Base-by-base conservation (phyloP, 2,113 vertebrate species). In the Seriola quinqueradiata region DNA sequence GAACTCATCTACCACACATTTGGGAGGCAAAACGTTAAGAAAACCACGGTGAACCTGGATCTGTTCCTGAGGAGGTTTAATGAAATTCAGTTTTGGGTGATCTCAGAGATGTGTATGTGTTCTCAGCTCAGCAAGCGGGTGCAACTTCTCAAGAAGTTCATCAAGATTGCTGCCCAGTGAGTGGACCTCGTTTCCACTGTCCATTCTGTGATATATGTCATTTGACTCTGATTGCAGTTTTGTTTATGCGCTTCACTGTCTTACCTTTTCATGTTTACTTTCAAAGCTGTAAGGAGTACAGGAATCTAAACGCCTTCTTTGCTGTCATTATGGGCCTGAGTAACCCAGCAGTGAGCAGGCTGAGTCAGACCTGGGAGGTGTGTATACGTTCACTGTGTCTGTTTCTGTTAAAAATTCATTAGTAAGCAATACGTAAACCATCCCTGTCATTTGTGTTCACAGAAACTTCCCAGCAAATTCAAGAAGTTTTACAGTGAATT, bases 381-480 rank as follows among this genome's bases (percentile, higher is more conserved):
- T 93, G 97, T 94, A 32, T 70, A 38, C 60, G 21, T 54, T 36
- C 1, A 3, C 23, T 7, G 11, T 8, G 17, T 38, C 55, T n/a
- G 16, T 48, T 19, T 54, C 42, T 61, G 21, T 52, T 66, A 36
- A 3, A 17, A 73, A 67, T 42, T 42, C 2, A 42, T 42, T 42
- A 42, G 7, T 10, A 11, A 42, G 40, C 9, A 42, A 42, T 42
- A 11, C 8, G 8, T 42, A 61, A 68, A 74, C 46, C 0, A 52
- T 14, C 57, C 82, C 34, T 92, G 70, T 81, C 83, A 19, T 93
- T 91, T 96, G 63, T 94, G 86, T 96, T 94, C 84, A 87, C 96
- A 99, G 98, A 99, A 99, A 97, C 97, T 99, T 92, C 98, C 98
- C 79, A 97, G 97, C 95, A 99, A 99, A 92, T 99, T 99, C 91